A percentile compares a stretch with the other conserved stretches of the same genome.
Conservation (phyloP, 2,113 vertebrate species). For the Oryzias javanicus region DNA sequence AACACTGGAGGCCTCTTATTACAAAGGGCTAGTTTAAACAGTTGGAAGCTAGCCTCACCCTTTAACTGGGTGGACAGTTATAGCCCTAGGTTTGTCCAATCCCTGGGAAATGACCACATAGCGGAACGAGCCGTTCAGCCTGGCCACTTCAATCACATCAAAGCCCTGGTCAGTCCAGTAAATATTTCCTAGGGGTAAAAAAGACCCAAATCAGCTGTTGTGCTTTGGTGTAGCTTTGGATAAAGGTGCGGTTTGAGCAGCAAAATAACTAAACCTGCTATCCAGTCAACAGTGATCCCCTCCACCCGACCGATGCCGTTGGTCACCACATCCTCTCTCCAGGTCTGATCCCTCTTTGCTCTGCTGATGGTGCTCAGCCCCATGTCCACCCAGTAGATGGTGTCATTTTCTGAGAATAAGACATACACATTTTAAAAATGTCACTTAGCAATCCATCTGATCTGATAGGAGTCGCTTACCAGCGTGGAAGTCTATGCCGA, state of each 20-base stretch:
- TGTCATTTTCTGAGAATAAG: slow-evolving; percentile 87
- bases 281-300: slow-evolving; percentile 97
- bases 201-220: slow-evolving; percentile 1
- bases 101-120: slow-evolving; percentile 97
- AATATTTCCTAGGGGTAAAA: slow-evolving; percentile 85
- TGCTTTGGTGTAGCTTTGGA: neutral
- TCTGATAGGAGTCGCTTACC: slow-evolving; percentile 74
- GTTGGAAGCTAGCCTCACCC: slow-evolving; percentile 77
- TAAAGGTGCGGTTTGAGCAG: neutral
- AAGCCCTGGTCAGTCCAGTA: slow-evolving; percentile 99
- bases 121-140: slow-evolving; percentile 96
- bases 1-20: neutral
- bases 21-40: neutral
- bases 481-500: slow-evolving; percentile 96
- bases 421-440: slow-evolving; percentile 18
- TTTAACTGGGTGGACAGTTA: slow-evolving; percentile 92
- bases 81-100: slow-evolving; percentile 94
- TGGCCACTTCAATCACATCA: slow-evolving; percentile 95
- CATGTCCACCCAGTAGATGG: slow-evolving; percentile 99
- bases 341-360: slow-evolving; percentile 95
- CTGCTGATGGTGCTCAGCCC: slow-evolving; percentile 95
- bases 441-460: neutral
- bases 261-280: slow-evolving; percentile 79
- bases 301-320: slow-evolving; percentile 96
- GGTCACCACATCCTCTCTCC: slow-evolving; percentile 95